Evolutionary conservation across 2,113 vertebrate genomes (phyloP).

Genomic region (Barbus barbus): DNA sequence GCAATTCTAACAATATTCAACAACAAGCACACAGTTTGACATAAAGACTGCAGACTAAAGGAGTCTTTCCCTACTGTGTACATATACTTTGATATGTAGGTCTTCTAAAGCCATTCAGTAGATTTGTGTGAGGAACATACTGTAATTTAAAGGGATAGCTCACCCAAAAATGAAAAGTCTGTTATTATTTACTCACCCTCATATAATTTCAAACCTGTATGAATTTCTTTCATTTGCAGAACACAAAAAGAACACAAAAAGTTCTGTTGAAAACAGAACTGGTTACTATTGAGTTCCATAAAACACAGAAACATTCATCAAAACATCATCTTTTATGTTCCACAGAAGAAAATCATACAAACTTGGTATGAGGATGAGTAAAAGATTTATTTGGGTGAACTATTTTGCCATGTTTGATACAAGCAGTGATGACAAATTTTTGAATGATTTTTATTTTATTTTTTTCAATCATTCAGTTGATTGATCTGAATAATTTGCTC

Average conservation of each 20-base stretch:
- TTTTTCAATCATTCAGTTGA: no score
- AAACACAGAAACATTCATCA: background rate
- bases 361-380: background rate
- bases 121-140: background rate
- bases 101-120: background rate
- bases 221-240: background rate
- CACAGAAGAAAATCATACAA: background rate
- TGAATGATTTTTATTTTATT: no score
- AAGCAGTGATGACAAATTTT: no score
- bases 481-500: no score
- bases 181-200: background rate
- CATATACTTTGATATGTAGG: background rate
- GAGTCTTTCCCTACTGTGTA: background rate
- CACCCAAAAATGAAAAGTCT: background rate
- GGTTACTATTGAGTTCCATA: background rate
- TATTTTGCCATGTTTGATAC: no score
- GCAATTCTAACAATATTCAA: background rate
- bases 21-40: background rate
- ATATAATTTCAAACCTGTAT: no score
- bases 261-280: background rate
- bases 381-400: no score
- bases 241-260: no score
- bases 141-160: background rate
- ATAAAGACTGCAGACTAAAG: background rate
- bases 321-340: background rate